These are phyloP conservation scores for Hypomecis punctinalis DNA, from an alignment of 2,888 invertebrate species.

Conservation along the genomic window DNA sequence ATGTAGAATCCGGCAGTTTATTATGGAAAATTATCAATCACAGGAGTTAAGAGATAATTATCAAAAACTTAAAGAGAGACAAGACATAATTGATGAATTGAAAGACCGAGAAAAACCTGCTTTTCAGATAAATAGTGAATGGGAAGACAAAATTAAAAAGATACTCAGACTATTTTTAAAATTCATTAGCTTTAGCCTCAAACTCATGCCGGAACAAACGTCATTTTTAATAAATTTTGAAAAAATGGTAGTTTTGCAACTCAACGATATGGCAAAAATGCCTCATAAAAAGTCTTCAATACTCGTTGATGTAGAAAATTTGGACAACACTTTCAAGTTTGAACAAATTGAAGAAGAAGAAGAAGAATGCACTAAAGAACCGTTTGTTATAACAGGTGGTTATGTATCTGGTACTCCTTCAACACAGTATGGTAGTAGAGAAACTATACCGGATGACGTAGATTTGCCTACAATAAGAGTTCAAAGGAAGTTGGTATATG, in stretches of 20 bases:
- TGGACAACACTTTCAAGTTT: constrained; percentile 61
- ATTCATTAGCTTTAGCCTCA: constrained; percentile 73
- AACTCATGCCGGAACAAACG: constrained; percentile 75
- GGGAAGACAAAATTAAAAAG: constrained; percentile 74
- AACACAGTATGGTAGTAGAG: constrained; percentile 66
- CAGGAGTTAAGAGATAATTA: constrained; percentile 62
- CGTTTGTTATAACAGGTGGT: constrained; percentile 68
- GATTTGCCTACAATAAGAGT: constrained; percentile 67
- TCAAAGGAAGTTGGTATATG: constrained; percentile 70
- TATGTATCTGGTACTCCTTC: constrained; percentile 58
- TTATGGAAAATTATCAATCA: constrained; percentile 65
- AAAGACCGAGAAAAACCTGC: constrained; percentile 57
- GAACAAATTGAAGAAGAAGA: constrained; percentile 43
- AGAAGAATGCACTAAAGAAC: constrained; percentile 58
- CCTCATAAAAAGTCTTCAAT: constrained; percentile 55
- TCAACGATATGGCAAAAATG: constrained; percentile 72
- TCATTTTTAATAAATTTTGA: constrained; percentile 74
- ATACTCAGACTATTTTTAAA: constrained; percentile 72
- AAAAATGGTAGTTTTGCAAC: constrained; percentile 73
- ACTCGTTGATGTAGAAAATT: constrained; percentile 57
- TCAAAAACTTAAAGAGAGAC: constrained; percentile 61
- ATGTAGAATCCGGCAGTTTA: constrained; percentile 70
- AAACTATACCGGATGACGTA: constrained; percentile 66
- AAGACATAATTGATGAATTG: constrained; percentile 56
- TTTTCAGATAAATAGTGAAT: constrained; percentile 64